Conservation (phyloP, 2,888 invertebrate species). For the Watsonalla cultraria region DNA sequence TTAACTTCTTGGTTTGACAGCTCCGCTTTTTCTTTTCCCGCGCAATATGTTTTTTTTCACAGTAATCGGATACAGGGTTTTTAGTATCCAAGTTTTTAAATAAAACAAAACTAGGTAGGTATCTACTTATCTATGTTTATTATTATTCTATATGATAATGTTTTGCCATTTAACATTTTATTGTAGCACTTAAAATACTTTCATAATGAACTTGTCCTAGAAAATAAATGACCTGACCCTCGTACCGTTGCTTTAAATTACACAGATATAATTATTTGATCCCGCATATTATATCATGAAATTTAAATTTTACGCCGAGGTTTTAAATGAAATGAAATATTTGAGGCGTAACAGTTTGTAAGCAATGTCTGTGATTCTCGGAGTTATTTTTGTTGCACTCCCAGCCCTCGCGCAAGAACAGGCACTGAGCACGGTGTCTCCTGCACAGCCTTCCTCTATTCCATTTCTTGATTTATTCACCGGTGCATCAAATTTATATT, state of each 20-base stretch:
- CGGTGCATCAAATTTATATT: constrained; percentile 55
- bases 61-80: no score
- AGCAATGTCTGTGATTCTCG: constrained; percentile 58
- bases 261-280: constrained; percentile 50
- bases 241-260: constrained; percentile 50
- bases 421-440: constrained; percentile 46
- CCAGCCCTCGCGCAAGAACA: constrained; percentile 54
- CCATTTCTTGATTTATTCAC: constrained; percentile 65
- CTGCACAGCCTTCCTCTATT: constrained; percentile 37
- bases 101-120: neutral
- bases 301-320: constrained; percentile 66
- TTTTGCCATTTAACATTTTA: constrained; percentile 6
- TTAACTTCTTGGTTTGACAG: neutral
- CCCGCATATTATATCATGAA: constrained; percentile 53
- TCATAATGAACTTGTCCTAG: constrained; percentile 31
- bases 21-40: constrained; percentile 1
- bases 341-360: constrained; percentile 64
- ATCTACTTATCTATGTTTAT: neutral
- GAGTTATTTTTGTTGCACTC: constrained; percentile 49
- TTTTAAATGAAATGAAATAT: constrained; percentile 56
- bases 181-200: constrained; percentile 26
- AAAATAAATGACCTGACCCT: constrained; percentile 43
- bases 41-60: neutral
- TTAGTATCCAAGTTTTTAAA: neutral
- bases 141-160: neutral